Conservation (phyloP, 2,113 vertebrate species). For the Tiliqua scincoides region DNA sequence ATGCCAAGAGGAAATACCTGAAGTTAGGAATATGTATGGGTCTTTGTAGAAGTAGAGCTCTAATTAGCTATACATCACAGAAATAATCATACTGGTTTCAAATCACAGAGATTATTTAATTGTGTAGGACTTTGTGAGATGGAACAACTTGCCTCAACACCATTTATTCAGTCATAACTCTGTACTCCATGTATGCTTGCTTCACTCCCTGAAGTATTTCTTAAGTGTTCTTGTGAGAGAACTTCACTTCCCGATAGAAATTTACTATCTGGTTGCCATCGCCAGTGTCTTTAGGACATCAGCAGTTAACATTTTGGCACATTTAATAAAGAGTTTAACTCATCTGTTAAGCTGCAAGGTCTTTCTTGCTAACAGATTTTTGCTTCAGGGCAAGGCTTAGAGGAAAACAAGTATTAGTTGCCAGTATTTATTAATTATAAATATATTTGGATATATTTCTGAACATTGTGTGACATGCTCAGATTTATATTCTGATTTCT, state of each 20-base stretch:
- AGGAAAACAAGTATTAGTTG: background rate
- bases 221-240: background rate
- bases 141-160: background rate
- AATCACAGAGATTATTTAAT: slow-evolving; percentile 7
- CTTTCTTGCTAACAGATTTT: background rate
- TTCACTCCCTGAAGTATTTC: background rate
- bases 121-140: background rate
- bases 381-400: rapidly evolving
- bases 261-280: background rate
- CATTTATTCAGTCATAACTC: background rate
- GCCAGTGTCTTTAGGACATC: background rate
- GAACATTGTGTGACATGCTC: background rate
- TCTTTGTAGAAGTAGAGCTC: background rate
- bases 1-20: background rate
- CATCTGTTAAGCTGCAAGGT: background rate
- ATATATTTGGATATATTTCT: background rate
- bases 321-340: background rate
- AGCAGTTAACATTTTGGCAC: background rate
- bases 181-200: background rate
- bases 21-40: background rate
- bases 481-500: background rate
- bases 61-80: background rate
- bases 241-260: background rate
- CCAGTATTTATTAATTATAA: background rate
- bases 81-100: background rate